Evolutionary conservation across 2,888 invertebrate genomes (phyloP), one percentile per base, ranked within the genome.

Genomic region (Acrocyrtus sp.): DNA sequence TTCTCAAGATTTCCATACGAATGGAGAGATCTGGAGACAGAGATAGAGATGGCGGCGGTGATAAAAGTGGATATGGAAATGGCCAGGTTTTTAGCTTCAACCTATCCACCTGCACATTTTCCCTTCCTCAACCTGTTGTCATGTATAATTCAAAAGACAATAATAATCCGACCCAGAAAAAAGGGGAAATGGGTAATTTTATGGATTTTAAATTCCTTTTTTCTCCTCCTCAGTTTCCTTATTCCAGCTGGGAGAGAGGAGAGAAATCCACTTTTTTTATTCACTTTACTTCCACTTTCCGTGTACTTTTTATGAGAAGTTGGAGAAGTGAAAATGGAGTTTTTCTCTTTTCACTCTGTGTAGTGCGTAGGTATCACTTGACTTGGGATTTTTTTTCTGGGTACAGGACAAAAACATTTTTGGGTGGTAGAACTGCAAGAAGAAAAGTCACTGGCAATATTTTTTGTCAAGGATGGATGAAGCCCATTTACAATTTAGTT

Each of bases 71-170:
- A 45, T n/a, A 34, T 12, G 5, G 34, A 34, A 8, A 34, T 34
- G 34, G 34, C 34, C 12, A 8, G 12, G 6, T 34, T 34, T 34
- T 34, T 34, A 34, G 34, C 12, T 34, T 34, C 39, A 39, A 39
- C 39, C 17, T 17, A 10, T n/a, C 4, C 45, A 45, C 45, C 19
- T 12, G 45, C 15, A 45, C 45, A 45, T 5, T 34, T 34, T 34
- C 34, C 12, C 34, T 34, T 34, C 12, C 19, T 45, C 45, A 75
- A 75, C 75, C 70, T 72, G 75, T 75, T 75, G 74, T 66, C 51
- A 68, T 74, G 62, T 67, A 74, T 74, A 61, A 74, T 74, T 74
- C 69, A 73, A 56, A 27, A 24, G 65, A 54, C 34, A 34, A 34
- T 34, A 34, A 34, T 34, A 5, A 5, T 12, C 5, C 34, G 12